Evolutionary conservation across 2,797 vertebrate species (phyloP).

Genomic region (Lepus townsendii): DNA sequence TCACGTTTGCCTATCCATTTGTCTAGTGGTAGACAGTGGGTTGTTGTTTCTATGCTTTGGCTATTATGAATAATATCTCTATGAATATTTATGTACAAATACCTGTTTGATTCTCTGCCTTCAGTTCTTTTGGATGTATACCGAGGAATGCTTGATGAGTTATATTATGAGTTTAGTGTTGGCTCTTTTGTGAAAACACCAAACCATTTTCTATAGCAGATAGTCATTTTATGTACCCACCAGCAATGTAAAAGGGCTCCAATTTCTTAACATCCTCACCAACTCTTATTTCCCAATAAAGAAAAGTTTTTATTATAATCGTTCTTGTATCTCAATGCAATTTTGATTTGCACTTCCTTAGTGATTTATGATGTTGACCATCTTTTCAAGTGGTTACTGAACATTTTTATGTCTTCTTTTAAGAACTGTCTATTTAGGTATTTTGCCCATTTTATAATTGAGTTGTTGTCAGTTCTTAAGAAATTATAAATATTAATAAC

Average conservation of each 20-base stretch:
- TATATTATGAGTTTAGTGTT: not conserved
- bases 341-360: slow-evolving; percentile 33
- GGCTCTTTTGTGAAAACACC: slow-evolving; percentile 31
- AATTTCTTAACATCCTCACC: not conserved
- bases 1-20: not conserved
- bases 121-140: slow-evolving; percentile 3
- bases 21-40: not conserved
- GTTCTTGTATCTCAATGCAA: not conserved
- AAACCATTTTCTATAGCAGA: not conserved
- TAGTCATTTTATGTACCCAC: not conserved
- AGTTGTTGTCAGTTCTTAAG: not conserved
- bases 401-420: not conserved
- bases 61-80: not conserved
- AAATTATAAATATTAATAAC: not conserved
- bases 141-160: not conserved
- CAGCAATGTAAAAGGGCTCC: not conserved
- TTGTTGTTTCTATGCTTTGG: not conserved
- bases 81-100: not conserved
- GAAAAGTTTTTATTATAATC: not conserved
- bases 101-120: not conserved
- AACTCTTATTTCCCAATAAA: not conserved
- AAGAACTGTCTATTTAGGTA: not conserved
- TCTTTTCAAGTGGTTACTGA: slow-evolving; percentile 16
- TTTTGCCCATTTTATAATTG: slow-evolving; percentile 6
- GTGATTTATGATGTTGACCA: slow-evolving; percentile 7